phyloP scores from a whole-genome alignment of 1,140 invertebrate species.

The Drosophila sp. region DNA sequence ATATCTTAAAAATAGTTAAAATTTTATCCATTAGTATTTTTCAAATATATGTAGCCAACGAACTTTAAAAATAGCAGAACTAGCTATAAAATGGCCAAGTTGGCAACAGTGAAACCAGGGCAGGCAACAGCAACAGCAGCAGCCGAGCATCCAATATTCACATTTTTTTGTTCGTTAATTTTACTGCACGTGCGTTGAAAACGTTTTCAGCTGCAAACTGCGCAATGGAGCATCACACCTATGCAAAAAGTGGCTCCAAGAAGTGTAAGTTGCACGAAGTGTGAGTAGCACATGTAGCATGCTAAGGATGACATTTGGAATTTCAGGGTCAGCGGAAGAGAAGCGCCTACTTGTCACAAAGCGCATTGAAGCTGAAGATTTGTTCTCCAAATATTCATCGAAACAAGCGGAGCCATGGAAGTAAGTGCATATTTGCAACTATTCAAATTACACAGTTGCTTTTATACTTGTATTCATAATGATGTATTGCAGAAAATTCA shows the following conservation, averaged over 20 bases:
- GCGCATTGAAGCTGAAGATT: conserved; percentile 61
- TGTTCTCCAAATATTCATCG: conserved; percentile 64
- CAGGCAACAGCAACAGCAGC: conserved; percentile 23
- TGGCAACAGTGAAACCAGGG: no score
- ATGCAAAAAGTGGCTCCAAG: conserved; percentile 73
- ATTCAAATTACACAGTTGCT: background rate
- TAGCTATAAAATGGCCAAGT: no score
- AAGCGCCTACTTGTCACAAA: conserved; percentile 57
- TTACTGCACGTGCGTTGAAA: conserved; percentile 43
- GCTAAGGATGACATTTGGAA: background rate
- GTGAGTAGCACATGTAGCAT: background rate
- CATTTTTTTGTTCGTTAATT: conserved; percentile 30
- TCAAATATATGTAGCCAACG: no score
- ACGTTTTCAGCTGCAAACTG: conserved; percentile 29
- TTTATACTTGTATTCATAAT: background rate
- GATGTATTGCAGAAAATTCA: conserved; percentile 57
- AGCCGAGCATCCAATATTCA: conserved; percentile 36
- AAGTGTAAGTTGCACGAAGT: conserved; percentile 62
- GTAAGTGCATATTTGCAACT: conserved; percentile 42
- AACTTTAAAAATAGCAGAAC: no score
- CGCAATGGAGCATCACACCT: conserved; percentile 76
- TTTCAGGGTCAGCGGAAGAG: conserved; percentile 63
- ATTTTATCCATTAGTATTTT: no score
- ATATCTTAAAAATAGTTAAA: no score
- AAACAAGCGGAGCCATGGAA: conserved; percentile 71